Evolutionary conservation across 2,797 vertebrate species (phyloP).

Genomic region (Tiaroga cobitis): DNA sequence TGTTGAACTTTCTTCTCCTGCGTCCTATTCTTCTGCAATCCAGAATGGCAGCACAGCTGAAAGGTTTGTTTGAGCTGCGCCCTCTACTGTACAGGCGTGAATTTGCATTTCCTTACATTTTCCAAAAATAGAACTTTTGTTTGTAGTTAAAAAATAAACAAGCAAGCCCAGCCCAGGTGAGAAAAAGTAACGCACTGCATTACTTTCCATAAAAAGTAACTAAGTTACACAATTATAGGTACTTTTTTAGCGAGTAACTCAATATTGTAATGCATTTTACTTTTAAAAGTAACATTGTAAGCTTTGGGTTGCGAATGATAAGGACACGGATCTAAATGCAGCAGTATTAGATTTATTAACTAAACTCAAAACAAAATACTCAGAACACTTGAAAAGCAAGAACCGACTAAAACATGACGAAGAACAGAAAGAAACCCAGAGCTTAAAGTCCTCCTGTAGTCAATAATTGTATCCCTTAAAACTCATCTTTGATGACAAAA

Average conservation of each 20-base stretch:
- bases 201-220: background rate
- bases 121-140: background rate
- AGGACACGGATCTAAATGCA: background rate
- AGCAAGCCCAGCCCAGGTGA: background rate
- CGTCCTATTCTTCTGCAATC: background rate
- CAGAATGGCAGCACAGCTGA: background rate
- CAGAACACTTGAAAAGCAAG: background rate
- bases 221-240: background rate
- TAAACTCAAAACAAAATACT: background rate
- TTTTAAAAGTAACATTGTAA: background rate
- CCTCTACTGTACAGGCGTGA: background rate
- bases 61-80: slow-evolving; percentile 5
- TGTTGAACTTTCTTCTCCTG: background rate
- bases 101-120: background rate
- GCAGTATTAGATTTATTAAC: background rate
- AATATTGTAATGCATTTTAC: background rate
- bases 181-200: background rate
- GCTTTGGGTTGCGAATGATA: background rate
- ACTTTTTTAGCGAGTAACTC: background rate
- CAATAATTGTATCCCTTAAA: too few relatives aligned
- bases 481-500: too few relatives aligned
- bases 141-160: background rate
- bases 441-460: background rate
- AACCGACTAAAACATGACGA: background rate
- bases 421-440: background rate